These are phyloP conservation scores for Calameuta idolon DNA, from an alignment of 2,888 invertebrate genomes.

Conservation along the genomic window DNA sequence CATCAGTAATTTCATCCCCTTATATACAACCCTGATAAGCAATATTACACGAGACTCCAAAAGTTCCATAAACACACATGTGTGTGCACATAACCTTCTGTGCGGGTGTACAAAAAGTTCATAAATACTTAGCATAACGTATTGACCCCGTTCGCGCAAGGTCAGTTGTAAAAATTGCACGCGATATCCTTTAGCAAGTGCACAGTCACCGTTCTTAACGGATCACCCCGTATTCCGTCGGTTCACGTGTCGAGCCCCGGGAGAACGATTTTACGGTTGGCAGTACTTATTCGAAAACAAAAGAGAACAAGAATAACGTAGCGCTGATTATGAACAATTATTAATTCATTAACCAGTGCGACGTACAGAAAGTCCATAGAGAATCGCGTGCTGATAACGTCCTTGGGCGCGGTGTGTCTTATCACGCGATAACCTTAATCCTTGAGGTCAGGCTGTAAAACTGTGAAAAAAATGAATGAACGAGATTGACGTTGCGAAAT, in stretches of 20 bases:
- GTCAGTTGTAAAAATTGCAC: not conserved
- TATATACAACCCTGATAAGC: not conserved
- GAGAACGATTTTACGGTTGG: not conserved
- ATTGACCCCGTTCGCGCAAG: not conserved
- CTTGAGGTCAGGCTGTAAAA: not conserved
- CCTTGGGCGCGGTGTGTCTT: not conserved
- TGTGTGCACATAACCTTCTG: not conserved
- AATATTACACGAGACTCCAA: not conserved
- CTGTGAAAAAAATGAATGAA: not conserved
- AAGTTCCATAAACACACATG: not conserved
- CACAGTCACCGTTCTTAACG: not conserved
- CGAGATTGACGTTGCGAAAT: not conserved
- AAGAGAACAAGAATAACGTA: not conserved
- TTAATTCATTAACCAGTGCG: not conserved
- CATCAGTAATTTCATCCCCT: conserved; percentile 10
- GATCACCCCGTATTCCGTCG: not conserved
- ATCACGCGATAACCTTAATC: not conserved
- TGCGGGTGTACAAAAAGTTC: not conserved
- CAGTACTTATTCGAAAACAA: not conserved
- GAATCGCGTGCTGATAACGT: not conserved
- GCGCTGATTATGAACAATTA: not conserved
- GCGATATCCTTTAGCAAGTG: not conserved
- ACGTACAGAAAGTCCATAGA: not conserved
- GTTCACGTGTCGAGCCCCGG: not conserved
- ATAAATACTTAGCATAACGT: not conserved